Conservation (phyloP, 2,888 invertebrate species). For the Cetonia aurata region DNA sequence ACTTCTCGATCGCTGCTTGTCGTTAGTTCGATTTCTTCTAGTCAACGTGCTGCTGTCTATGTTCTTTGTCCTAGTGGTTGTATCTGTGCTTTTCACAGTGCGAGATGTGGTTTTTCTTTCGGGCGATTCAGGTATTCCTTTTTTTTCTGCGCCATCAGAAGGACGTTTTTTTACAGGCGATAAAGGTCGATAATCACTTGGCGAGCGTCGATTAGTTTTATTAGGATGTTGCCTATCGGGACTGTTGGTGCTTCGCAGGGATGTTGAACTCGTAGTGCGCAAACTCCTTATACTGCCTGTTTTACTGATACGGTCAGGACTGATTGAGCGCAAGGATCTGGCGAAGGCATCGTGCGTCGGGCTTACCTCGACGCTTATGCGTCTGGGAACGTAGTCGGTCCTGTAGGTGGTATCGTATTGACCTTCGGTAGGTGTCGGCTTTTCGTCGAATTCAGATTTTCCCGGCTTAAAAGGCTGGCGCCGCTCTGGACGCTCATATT, state of each 20-base stretch:
- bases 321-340: conserved; percentile 77
- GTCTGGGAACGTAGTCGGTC: conserved; percentile 68
- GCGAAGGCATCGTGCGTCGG: conserved; percentile 84
- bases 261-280: conserved; percentile 69
- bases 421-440: conserved; percentile 62
- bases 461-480: conserved; percentile 58
- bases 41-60: conserved; percentile 55
- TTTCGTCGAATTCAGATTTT: conserved; percentile 59
- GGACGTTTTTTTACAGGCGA: conserved; percentile 57
- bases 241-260: conserved; percentile 69
- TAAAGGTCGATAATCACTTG: conserved; percentile 42
- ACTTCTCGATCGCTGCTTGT: conserved; percentile 56
- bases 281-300: conserved; percentile 68
- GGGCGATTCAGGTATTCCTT: background rate
- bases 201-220: conserved; percentile 39
- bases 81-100: conserved; percentile 48
- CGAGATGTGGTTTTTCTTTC: conserved; percentile 12
- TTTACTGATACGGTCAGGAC: conserved; percentile 69
- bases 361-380: conserved; percentile 75
- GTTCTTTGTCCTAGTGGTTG: conserved; percentile 50
- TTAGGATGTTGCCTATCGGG: conserved; percentile 53
- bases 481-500: conserved; percentile 54
- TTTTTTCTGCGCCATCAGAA: conserved; percentile 39
- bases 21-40: conserved; percentile 43
- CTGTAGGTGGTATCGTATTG: conserved; percentile 75